phyloP scores from a whole-genome alignment of 2,888 invertebrate species.

The Drosophila nigricruria region DNA sequence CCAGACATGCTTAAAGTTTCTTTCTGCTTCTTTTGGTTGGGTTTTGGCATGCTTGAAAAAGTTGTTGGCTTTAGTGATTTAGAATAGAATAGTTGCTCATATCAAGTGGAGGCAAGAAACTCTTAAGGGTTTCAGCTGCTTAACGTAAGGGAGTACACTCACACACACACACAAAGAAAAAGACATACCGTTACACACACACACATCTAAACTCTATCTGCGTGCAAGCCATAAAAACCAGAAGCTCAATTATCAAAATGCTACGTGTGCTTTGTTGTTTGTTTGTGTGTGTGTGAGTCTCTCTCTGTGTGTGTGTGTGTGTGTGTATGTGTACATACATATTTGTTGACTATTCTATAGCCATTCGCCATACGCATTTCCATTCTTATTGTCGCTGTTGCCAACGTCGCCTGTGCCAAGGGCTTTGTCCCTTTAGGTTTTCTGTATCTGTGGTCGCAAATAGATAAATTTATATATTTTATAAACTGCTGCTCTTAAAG shows the following conservation, averaged over 20 bases:
- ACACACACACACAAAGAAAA: constrained; percentile 9
- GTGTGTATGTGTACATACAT: constrained; percentile 21
- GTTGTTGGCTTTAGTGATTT: constrained; percentile 40
- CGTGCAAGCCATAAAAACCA: constrained; percentile 75
- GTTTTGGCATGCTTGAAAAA: neutral
- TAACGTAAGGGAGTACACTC: constrained; percentile 18
- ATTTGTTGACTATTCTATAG: constrained; percentile 39
- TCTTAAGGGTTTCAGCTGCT: constrained; percentile 39
- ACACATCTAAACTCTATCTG: constrained; percentile 55
- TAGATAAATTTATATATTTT: constrained; percentile 80
- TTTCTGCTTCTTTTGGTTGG: neutral
- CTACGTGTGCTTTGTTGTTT: constrained; percentile 62
- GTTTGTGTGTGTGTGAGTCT: neutral
- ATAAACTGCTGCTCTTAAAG: constrained; percentile 60
- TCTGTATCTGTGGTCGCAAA: constrained; percentile 64
- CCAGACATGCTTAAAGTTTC: neutral
- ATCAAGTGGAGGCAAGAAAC: constrained; percentile 29
- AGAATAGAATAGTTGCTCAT: constrained; percentile 54
- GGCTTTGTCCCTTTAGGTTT: constrained; percentile 63
- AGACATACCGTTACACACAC: constrained; percentile 3
- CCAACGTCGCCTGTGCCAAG: constrained; percentile 27
- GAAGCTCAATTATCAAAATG: constrained; percentile 80
- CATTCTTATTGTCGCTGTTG: constrained; percentile 42
- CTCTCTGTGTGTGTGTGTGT: constrained; percentile 12
- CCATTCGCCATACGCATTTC: constrained; percentile 36